Conservation (phyloP, 2,888 invertebrate species). For the Platycnemis pennipes region DNA sequence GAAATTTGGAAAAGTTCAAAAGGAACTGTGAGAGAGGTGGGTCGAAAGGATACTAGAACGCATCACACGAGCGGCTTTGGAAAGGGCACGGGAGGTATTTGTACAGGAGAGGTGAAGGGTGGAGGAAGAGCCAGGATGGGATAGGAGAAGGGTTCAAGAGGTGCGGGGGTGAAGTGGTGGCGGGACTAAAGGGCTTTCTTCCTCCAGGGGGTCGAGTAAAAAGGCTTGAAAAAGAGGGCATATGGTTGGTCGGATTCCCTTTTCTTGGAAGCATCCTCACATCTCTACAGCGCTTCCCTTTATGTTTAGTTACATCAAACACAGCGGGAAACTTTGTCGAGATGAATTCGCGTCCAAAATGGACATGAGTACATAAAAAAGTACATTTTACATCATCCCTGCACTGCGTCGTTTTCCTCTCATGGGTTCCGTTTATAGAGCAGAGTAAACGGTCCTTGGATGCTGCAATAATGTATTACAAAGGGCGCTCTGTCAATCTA, state of each 20-base stretch:
- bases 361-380: neutral
- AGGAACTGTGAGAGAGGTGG: neutral
- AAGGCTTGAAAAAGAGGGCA: neutral
- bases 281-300: neutral
- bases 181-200: neutral
- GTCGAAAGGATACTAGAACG: neutral
- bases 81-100: neutral
- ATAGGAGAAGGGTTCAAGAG: neutral
- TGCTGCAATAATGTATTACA: too few species aligned
- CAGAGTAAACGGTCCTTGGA: too few species aligned
- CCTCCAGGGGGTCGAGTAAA: neutral
- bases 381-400: neutral
- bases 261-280: neutral
- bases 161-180: neutral
- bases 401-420: neutral
- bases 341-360: neutral
- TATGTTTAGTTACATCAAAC: neutral
- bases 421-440: too few species aligned
- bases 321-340: neutral
- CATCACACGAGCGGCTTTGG: slow-evolving; percentile 19
- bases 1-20: slow-evolving; percentile 12
- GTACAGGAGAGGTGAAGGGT: neutral
- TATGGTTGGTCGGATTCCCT: neutral
- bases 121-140: neutral
- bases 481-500: too few species aligned